Conservation (phyloP, 2,113 vertebrate species). For the Silurus asotus region DNA sequence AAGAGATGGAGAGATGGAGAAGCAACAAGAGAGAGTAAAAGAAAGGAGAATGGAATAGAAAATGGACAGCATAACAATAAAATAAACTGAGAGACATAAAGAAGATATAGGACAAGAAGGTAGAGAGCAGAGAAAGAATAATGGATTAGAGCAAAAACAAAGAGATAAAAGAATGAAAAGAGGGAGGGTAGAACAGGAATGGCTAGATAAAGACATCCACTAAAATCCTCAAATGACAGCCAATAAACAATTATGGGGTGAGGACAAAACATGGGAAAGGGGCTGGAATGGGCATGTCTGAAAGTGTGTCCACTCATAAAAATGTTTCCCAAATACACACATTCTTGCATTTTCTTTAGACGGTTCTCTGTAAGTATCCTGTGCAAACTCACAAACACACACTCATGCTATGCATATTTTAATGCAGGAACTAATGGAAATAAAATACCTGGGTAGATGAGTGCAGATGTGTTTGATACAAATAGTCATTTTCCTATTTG, state of each 20-base stretch:
- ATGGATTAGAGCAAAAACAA: constrained; percentile 16
- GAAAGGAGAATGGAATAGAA: neutral
- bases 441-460: constrained; percentile 99
- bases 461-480: constrained; percentile 99
- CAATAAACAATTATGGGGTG: constrained; percentile 23
- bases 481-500: constrained; percentile 99
- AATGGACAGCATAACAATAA: constrained; percentile 11
- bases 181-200: constrained; percentile 63
- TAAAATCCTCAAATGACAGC: constrained; percentile 14
- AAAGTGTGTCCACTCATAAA: constrained; percentile 14
- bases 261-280: neutral
- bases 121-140: constrained; percentile 39
- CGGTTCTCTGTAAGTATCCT: neutral
- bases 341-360: constrained; percentile 7
- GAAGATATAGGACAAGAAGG: constrained; percentile 17
- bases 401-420: constrained; percentile 13
- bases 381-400: neutral
- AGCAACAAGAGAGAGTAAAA: neutral
- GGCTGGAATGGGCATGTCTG: constrained; percentile 4
- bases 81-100: constrained; percentile 34
- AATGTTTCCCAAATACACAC: constrained; percentile 9
- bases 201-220: constrained; percentile 17
- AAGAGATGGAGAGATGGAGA: neutral
- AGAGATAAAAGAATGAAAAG: neutral
- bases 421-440: constrained; percentile 87